A percentile compares a stretch with the other conserved stretches of the same genome.
Conservation (phyloP, 2,888 invertebrate species). For the Meganola albula region DNA sequence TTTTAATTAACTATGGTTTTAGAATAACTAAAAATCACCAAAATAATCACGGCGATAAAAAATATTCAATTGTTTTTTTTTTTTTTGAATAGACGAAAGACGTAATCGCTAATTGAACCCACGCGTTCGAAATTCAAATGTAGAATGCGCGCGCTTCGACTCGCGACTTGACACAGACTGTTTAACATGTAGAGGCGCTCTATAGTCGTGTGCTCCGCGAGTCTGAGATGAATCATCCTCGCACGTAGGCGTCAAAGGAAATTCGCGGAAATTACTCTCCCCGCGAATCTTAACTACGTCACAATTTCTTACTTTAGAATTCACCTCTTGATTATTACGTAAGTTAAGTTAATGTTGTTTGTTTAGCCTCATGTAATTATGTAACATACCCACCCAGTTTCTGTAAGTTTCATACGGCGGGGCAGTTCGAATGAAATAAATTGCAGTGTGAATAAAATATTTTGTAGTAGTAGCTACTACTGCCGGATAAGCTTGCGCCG, state of each 20-base stretch:
- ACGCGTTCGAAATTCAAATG: constrained; percentile 38
- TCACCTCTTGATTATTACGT: no score
- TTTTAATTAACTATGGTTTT: constrained; percentile 5
- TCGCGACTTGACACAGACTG: constrained; percentile 44
- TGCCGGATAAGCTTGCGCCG: no score
- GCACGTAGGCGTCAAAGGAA: constrained; percentile 35
- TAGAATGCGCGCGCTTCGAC: constrained; percentile 41
- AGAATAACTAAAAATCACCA: constrained; percentile 5
- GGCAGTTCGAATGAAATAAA: no score
- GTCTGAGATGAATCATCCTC: constrained; percentile 54
- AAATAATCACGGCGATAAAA: not conserved
- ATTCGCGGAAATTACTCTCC: constrained; percentile 51
- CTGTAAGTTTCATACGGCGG: no score
- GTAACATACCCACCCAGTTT: no score
- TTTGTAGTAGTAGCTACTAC: no score
- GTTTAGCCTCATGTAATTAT: no score
- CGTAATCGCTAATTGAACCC: no score
- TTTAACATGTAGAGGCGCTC: constrained; percentile 14
- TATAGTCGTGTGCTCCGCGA: constrained; percentile 32
- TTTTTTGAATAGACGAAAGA: constrained; percentile 19
- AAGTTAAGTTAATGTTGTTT: no score
- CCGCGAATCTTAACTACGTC: constrained; percentile 15
- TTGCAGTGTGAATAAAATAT: no score
- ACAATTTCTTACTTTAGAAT: constrained; percentile 14
- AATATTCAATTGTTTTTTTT: constrained; percentile 13